Percentiles rank a stretch among this genome's conserved stretches.
These are phyloP conservation scores for Leptopilina drosophilae DNA, from an alignment of 2,888 invertebrate species.

Conservation along the genomic window DNA sequence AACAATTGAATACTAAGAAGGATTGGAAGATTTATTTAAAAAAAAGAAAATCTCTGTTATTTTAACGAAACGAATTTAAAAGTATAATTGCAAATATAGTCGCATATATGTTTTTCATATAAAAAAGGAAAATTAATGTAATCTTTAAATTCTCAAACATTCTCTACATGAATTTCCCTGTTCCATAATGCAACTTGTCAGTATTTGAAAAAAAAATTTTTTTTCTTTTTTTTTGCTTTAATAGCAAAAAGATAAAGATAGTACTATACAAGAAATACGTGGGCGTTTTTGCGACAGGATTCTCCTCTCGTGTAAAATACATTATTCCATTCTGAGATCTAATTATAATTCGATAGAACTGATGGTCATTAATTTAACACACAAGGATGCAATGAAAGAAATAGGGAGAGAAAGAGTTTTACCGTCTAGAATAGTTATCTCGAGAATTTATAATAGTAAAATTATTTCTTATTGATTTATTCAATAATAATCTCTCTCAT, in stretches of 20 bases:
- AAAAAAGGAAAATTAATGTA: too few species aligned
- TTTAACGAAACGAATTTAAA: too few species aligned
- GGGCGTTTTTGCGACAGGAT: conserved; percentile 12
- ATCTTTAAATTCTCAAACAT: too few species aligned
- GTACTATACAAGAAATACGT: conserved; percentile 10
- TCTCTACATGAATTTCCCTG: too few species aligned
- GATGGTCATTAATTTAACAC: conserved; percentile 28
- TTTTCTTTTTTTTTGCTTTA: neutral
- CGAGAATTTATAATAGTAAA: neutral
- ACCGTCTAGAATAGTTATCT: conserved; percentile 20
- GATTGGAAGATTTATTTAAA: too few species aligned
- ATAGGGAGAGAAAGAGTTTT: neutral
- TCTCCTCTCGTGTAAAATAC: conserved; percentile 17
- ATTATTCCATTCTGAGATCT: conserved; percentile 35
- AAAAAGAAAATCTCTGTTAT: too few species aligned
- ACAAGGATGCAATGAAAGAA: neutral
- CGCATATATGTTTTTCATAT: too few species aligned
- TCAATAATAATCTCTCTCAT: too few species aligned
- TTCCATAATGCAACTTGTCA: too few species aligned
- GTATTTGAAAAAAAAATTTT: too few species aligned
- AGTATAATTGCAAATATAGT: too few species aligned
- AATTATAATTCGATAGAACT: conserved; percentile 32
- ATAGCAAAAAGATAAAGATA: neutral
- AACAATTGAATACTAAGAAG: too few species aligned
- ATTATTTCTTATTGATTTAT: conserved; percentile 6